Evolutionary conservation across 2,888 invertebrate genomes (phyloP).

Genomic region (Noctua fimbriata): DNA sequence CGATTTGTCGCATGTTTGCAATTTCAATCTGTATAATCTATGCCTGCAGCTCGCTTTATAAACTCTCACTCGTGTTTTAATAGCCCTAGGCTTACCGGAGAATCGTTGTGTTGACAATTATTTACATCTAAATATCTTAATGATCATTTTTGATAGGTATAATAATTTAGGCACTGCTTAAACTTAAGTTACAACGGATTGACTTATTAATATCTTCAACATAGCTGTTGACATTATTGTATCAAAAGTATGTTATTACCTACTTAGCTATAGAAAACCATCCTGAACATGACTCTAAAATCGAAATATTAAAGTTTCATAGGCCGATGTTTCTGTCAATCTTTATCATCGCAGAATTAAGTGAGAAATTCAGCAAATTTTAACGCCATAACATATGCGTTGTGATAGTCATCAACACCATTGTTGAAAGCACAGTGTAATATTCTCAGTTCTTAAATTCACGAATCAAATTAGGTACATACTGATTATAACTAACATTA

Average conservation of each 20-base stretch:
- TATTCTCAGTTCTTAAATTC: conserved; percentile 33
- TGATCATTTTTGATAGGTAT: conserved; percentile 13
- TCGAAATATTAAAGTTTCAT: conserved; percentile 61
- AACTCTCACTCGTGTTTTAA: not conserved
- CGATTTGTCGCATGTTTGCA: not conserved
- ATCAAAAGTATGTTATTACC: conserved; percentile 25
- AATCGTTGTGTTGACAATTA: conserved; percentile 1
- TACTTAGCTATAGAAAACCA: conserved; percentile 1
- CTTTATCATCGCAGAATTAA: conserved; percentile 48
- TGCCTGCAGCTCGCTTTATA: not conserved
- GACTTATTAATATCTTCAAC: not conserved
- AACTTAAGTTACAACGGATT: conserved; percentile 14
- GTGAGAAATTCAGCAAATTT: conserved; percentile 49
- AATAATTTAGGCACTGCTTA: conserved; percentile 38
- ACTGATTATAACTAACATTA: conserved; percentile 69
- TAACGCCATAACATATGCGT: conserved; percentile 16
- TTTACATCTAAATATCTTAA: conserved; percentile 32
- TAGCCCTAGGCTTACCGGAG: not conserved
- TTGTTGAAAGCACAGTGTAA: conserved; percentile 29
- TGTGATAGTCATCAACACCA: conserved; percentile 19
- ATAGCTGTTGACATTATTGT: conserved; percentile 13
- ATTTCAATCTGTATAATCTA: not conserved
- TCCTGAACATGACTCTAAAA: conserved; percentile 32
- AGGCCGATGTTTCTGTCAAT: conserved; percentile 37
- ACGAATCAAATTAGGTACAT: conserved; percentile 55